These are phyloP conservation scores for Tetragnatha versicolor DNA, from an alignment of 1,140 invertebrate genomes.

Conservation along the genomic window DNA sequence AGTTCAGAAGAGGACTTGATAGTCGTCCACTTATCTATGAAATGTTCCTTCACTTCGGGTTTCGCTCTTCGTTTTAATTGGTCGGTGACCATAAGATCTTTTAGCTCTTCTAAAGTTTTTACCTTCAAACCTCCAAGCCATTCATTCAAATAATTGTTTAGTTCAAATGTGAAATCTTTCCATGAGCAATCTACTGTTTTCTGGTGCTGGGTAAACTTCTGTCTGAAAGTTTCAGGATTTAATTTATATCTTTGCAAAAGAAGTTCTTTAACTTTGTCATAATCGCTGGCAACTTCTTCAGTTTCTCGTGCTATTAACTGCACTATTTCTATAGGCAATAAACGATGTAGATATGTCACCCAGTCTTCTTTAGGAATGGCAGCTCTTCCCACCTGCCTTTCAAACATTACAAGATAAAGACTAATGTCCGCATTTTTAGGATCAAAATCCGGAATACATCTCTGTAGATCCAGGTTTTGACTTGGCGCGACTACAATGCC, in stretches of 20 bases:
- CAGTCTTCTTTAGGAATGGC: not conserved
- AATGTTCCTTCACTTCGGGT: not conserved
- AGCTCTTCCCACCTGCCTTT: not conserved
- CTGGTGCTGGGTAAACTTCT: not conserved
- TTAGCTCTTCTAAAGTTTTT: not conserved
- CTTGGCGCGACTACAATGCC: not conserved
- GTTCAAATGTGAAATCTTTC: not conserved
- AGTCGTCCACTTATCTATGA: not conserved
- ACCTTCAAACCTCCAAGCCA: not conserved
- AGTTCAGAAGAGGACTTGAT: not conserved
- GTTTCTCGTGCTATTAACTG: not conserved
- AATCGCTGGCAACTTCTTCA: not conserved
- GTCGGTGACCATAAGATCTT: not conserved
- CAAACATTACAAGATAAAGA: not conserved
- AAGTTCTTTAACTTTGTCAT: not conserved
- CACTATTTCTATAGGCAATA: not conserved
- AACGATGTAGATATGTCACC: not conserved
- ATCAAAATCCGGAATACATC: not conserved
- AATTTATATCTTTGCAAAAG: not conserved
- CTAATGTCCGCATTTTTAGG: not conserved
- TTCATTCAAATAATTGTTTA: not conserved
- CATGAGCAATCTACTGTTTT: not conserved
- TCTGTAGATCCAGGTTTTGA: not conserved
- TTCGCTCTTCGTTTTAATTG: not conserved
- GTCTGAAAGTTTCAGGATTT: not conserved